phyloP scores from a whole-genome alignment of 2,888 invertebrate species.

The Dione juno region DNA sequence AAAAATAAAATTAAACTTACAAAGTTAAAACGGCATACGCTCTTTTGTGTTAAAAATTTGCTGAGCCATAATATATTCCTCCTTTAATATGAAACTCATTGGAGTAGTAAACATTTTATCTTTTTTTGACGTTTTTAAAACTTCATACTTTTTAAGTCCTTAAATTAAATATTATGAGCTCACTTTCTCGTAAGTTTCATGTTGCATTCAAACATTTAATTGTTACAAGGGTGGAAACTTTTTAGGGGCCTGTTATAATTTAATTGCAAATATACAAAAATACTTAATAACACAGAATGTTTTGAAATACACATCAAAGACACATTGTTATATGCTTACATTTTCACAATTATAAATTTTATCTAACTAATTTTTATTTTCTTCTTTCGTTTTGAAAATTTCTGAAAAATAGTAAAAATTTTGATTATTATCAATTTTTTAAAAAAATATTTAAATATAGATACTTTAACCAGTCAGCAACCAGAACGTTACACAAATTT shows the following conservation, averaged over 20 bases:
- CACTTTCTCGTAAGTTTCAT: not conserved
- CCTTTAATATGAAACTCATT: conserved; percentile 16
- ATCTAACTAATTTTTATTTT: no score
- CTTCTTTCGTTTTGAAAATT: no score
- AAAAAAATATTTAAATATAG: no score
- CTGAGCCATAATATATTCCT: not conserved
- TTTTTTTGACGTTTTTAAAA: conserved; percentile 14
- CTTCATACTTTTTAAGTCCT: not conserved
- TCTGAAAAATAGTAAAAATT: no score
- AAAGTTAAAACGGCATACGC: not conserved
- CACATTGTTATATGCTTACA: no score
- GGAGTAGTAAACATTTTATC: not conserved
- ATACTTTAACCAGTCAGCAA: no score
- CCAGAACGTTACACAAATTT: no score
- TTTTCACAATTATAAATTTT: no score
- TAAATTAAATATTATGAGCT: conserved; percentile 2
- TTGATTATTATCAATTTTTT: no score
- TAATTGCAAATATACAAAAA: conserved; percentile 15
- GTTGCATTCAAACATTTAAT: not conserved
- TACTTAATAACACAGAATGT: not conserved
- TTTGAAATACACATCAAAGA: no score
- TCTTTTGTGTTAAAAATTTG: not conserved
- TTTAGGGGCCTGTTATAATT: not conserved
- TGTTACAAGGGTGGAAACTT: conserved; percentile 6
- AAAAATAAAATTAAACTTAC: no score